Percentiles rank a stretch among this genome's conserved stretches.
Evolutionary conservation across 2,797 vertebrate species (phyloP).

Genomic region (Phaenicophaeus curvirostris): DNA sequence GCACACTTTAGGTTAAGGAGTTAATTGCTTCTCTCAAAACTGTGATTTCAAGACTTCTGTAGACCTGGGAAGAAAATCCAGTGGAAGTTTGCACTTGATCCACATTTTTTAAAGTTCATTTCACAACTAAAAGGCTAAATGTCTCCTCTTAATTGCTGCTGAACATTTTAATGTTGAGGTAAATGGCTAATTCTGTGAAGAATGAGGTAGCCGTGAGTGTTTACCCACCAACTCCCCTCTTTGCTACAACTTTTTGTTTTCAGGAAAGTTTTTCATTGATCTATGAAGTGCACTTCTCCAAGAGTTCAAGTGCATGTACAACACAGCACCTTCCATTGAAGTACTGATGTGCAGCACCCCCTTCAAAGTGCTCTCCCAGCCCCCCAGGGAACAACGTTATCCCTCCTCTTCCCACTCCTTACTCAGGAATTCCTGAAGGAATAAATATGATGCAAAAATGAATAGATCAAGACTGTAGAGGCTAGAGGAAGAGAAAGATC

Average conservation of each 20-base stretch:
- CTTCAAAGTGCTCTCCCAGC: neutral
- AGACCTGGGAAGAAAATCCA: constrained; percentile 4
- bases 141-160: neutral
- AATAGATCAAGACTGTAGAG: neutral
- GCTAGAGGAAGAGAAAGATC: neutral
- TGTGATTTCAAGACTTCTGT: constrained; percentile 21
- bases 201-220: neutral
- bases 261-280: neutral
- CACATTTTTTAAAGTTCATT: neutral
- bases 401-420: neutral
- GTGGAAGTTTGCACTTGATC: neutral
- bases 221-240: neutral
- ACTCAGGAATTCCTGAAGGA: neutral
- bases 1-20: constrained; percentile 42
- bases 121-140: neutral
- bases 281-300: neutral
- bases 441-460: neutral
- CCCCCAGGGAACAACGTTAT: neutral
- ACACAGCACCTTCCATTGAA: neutral
- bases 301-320: neutral
- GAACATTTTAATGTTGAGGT: neutral
- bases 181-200: neutral
- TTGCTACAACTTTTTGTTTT: neutral
- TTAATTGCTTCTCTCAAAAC: constrained; percentile 45
- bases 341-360: neutral